phyloP scores from a whole-genome alignment of 64 coral and sea anemone species.

The Montipora sp. region DNA sequence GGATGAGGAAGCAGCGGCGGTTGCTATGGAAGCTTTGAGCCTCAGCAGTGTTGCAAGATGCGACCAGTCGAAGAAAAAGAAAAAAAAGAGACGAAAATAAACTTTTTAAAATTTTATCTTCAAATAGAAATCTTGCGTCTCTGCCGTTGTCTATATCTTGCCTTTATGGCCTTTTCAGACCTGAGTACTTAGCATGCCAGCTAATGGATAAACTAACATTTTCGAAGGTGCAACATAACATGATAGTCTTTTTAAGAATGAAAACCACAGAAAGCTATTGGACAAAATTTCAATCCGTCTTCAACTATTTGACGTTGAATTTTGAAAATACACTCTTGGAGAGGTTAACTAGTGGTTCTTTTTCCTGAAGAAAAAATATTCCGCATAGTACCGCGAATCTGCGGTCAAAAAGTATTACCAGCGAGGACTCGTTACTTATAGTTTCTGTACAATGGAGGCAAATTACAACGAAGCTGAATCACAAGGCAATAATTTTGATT shows the following conservation, averaged over 20 bases:
- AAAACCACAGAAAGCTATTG: neutral
- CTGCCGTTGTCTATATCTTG: too few relatives aligned
- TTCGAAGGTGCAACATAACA: too few relatives aligned
- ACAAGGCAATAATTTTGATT: neutral
- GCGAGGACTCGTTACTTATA: neutral
- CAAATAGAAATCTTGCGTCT: neutral
- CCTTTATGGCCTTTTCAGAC: too few relatives aligned
- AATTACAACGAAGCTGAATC: neutral
- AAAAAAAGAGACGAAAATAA: slow-evolving; percentile 72
- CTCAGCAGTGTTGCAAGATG: slow-evolving; percentile 2
- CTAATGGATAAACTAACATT: too few relatives aligned
- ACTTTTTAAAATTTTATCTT: neutral
- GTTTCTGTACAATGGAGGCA: neutral
- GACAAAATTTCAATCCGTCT: neutral
- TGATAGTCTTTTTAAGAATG: neutral
- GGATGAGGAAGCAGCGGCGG: slow-evolving; percentile 64
- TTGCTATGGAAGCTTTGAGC: slow-evolving; percentile 47
- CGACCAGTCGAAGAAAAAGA: slow-evolving; percentile 49
- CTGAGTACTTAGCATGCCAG: too few relatives aligned
- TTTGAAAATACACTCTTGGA: neutral
- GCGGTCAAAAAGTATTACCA: neutral
- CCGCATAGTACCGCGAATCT: neutral
- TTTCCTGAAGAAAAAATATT: neutral
- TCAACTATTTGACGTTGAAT: neutral
- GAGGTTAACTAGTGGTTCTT: neutral